These are phyloP conservation scores for Chouioia cunea DNA, from an alignment of 2,888 invertebrate genomes.

Conservation along the genomic window DNA sequence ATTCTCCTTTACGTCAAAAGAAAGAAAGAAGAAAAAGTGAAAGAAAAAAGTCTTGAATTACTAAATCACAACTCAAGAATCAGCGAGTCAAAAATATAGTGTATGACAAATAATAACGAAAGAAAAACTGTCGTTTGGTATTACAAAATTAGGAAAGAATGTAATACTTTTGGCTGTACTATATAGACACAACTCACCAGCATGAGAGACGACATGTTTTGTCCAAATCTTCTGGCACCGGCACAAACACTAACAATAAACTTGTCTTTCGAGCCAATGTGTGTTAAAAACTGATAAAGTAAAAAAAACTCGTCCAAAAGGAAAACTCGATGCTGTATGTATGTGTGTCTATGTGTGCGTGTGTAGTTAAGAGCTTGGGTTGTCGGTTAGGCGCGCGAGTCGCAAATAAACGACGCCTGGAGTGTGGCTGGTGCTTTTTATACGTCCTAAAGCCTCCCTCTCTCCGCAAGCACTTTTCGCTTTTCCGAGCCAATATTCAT, in stretches of 20 bases:
- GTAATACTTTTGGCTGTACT: too few species aligned
- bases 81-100: too few species aligned
- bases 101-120: too few species aligned
- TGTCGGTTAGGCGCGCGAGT: slow-evolving; percentile 3
- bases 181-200: slow-evolving; percentile 28
- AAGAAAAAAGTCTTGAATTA: too few species aligned
- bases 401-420: slow-evolving; percentile 46
- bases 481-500: slow-evolving; percentile 29
- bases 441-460: slow-evolving; percentile 20
- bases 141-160: too few species aligned
- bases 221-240: slow-evolving; percentile 1
- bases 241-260: slow-evolving; percentile 33
- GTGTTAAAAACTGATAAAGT: not conserved
- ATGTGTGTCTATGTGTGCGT: not conserved
- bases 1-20: too few species aligned
- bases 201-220: slow-evolving; percentile 39
- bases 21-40: too few species aligned
- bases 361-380: too few species aligned
- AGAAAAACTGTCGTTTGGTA: too few species aligned
- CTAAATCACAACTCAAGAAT: too few species aligned
- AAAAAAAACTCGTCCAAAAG: not conserved
- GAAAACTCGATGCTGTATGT: not conserved
- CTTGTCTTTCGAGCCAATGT: not conserved
- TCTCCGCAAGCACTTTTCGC: slow-evolving; percentile 19
- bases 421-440: slow-evolving; percentile 38